Base-by-base conservation (phyloP, 1,140 invertebrate genomes). In the Potamilus streckersoni region DNA sequence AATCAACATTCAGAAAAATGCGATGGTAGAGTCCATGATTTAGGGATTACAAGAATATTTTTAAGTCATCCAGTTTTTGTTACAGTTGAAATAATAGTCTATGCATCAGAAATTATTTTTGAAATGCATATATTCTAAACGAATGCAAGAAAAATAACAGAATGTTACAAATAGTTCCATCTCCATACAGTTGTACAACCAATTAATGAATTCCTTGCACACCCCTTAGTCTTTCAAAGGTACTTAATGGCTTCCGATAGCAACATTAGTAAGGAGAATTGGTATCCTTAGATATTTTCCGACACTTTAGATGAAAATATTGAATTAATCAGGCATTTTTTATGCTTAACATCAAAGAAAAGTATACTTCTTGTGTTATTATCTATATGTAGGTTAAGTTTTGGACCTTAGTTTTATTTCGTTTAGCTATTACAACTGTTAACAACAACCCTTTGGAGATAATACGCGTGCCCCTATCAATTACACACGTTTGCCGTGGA, bases 1-100 rank as follows among this genome's bases (percentile, higher is more conserved):
- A 80, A 84, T 77, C 75, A 84, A 83, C 82, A 84, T 73, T 79
- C 66, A 83, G 76, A 81, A 80, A 80, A 84, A 76, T 74, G 74
- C 71, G 69, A 56, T 79, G 76, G 80, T 20, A 68, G 71, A 80
- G 74, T 76, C 73, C 78, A 82, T 57, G 63, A 59, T n/a, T 13
- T 12, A 20, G 6, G 64, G 79, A 70, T n/a, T 49, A 11, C 0
- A 4, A 5, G 38, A 8, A 8, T 49, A 49, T 49, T 6, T 49
- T 8, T 11, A 49, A 49, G 6, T 49, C 11, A 11, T 49, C 0
- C 11, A 49, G 38, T 49, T 8, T 49, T 49, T 49, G 6, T 49
- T 49, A 6, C 38, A 11, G 38, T 49, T 49, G 38, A 49, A 49
- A 8, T 49, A 49, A 49, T 49, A 49, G 38, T 49, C 38, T 49